Evolutionary conservation across 2,797 vertebrate species (phyloP).

Genomic region (Hydrolagus colliei): DNA sequence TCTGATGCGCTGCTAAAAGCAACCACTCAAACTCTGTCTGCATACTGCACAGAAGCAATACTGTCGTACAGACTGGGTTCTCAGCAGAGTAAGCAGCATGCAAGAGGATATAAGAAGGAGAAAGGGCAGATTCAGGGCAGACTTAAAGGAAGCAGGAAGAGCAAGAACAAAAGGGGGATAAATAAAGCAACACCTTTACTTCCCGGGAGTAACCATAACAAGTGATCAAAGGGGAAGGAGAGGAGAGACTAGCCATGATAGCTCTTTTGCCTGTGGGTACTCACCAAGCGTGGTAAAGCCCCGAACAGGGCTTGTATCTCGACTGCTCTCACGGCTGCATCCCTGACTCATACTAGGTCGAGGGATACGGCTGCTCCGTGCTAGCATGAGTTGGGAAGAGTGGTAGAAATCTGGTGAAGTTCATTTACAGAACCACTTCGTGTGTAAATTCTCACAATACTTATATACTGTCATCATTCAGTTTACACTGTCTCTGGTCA

Average conservation of each 20-base stretch:
- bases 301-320: constrained; percentile 95
- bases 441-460: constrained; percentile 6
- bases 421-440: background rate
- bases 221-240: background rate
- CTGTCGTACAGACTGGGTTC: background rate
- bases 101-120: constrained; percentile 36
- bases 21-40: background rate
- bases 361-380: constrained; percentile 96
- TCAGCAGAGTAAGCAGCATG: constrained; percentile 41
- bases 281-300: constrained; percentile 93
- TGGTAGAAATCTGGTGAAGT: constrained; percentile 56
- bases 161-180: background rate
- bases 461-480: background rate
- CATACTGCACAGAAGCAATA: background rate
- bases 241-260: constrained; percentile 35
- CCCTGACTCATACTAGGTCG: constrained; percentile 98
- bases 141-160: background rate
- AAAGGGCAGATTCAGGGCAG: constrained; percentile 25
- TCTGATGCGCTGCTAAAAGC: background rate
- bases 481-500: background rate
- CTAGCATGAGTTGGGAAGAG: constrained; percentile 90
- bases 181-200: constrained; percentile 44
- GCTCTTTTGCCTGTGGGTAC: constrained; percentile 52
- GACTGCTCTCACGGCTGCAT: constrained; percentile 98
- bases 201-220: constrained; percentile 34